These are phyloP conservation scores for Lasiurus cinereus DNA, from an alignment of 2,113 vertebrate genomes.

Conservation along the genomic window DNA sequence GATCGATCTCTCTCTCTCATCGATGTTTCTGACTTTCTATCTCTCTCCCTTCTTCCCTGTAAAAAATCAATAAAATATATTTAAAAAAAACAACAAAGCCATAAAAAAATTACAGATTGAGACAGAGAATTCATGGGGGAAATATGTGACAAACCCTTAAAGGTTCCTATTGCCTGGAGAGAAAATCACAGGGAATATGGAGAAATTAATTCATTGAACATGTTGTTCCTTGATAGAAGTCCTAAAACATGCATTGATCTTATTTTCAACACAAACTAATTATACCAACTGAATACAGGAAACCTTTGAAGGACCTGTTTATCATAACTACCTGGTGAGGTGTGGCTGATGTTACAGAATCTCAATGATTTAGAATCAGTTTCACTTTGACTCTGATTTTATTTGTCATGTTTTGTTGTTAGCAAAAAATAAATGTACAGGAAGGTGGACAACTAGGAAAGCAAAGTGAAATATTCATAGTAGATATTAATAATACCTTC, in stretches of 20 bases:
- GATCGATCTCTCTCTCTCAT: too few species aligned
- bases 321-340: not conserved
- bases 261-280: slow-evolving; percentile 57
- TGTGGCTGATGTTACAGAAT: not conserved
- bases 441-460: not conserved
- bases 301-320: slow-evolving; percentile 20
- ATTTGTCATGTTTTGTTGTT: slow-evolving; percentile 10
- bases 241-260: slow-evolving; percentile 49
- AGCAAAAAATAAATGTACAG: slow-evolving; percentile 7
- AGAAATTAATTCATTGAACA: slow-evolving; percentile 25
- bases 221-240: slow-evolving; percentile 53
- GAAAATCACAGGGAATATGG: slow-evolving; percentile 48
- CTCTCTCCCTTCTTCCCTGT: too few species aligned
- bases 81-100: too few species aligned
- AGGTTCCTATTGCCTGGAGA: not conserved
- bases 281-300: not conserved
- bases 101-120: not conserved
- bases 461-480: not conserved
- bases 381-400: slow-evolving; percentile 25
- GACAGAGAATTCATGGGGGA: not conserved
- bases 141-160: not conserved
- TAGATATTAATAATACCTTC: not conserved
- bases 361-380: slow-evolving; percentile 8
- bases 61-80: too few species aligned
- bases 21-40: too few species aligned